These are phyloP conservation scores for Coracopsis vasa DNA, from an alignment of 2,113 vertebrate genomes.

Conservation along the genomic window DNA sequence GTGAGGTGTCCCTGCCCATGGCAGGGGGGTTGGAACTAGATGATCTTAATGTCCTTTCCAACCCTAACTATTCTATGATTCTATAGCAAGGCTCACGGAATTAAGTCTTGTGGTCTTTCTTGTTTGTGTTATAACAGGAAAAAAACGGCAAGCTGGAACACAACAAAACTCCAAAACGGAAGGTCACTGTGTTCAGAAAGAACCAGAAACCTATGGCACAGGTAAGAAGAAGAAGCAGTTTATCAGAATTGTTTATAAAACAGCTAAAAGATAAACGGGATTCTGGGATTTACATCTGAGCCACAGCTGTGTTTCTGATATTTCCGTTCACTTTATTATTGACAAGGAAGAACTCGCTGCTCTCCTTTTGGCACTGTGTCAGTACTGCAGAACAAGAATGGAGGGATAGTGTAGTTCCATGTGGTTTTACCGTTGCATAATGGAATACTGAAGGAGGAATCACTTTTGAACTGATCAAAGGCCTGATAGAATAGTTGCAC, in stretches of 20 bases:
- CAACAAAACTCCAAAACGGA: slow-evolving; percentile 69
- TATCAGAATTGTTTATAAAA: background rate
- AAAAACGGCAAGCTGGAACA: slow-evolving; percentile 53
- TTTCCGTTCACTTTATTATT: background rate
- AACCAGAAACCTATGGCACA: slow-evolving; percentile 78
- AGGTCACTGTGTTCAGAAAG: slow-evolving; percentile 74
- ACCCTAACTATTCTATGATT: background rate
- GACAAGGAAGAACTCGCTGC: background rate
- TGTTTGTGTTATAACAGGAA: slow-evolving; percentile 64
- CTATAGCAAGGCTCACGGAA: background rate
- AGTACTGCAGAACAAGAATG: background rate
- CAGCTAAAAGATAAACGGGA: background rate
- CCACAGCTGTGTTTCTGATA: background rate
- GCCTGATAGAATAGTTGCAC: background rate
- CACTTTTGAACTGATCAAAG: background rate
- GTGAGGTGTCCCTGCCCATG: no score
- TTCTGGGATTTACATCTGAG: background rate
- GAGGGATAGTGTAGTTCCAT: background rate
- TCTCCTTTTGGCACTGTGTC: background rate
- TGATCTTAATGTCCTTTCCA: no score
- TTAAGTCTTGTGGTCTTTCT: background rate
- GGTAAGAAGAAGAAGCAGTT: slow-evolving; percentile 67
- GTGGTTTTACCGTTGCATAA: background rate
- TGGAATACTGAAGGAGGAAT: background rate
- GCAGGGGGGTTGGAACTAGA: no score